Evolutionary conservation across 1,140 invertebrate species (phyloP).

Genomic region (Stenopsyche tienmushanensis): DNA sequence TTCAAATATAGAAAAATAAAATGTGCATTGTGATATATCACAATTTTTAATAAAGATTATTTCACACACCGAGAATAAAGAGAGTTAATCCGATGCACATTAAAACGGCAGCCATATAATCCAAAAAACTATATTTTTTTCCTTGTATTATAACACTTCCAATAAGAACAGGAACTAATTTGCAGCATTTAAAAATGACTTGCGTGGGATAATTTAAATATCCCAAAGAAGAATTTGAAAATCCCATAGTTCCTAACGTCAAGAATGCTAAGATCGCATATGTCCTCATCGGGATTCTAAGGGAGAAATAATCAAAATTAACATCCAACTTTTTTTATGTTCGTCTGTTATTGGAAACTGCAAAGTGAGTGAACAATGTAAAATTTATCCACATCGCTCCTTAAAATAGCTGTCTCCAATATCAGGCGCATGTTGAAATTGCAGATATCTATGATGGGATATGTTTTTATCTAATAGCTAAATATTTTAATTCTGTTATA

Average conservation of each 20-base stretch:
- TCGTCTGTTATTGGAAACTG: too few species aligned
- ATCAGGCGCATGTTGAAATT: too few species aligned
- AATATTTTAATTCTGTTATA: background rate
- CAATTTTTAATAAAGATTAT: background rate
- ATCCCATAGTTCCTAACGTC: constrained; percentile 92
- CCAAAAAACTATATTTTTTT: constrained; percentile 81
- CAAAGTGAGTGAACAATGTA: constrained; percentile 21
- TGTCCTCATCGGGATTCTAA: constrained; percentile 79
- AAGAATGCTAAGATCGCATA: constrained; percentile 83
- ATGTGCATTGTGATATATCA: too few species aligned
- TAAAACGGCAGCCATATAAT: constrained; percentile 78
- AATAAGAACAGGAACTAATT: constrained; percentile 91
- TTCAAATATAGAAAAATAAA: constrained; percentile 7
- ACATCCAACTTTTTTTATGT: too few species aligned
- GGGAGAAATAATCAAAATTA: constrained; percentile 44
- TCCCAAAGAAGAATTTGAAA: constrained; percentile 92
- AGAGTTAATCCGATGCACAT: constrained; percentile 92
- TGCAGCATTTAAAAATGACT: constrained; percentile 96
- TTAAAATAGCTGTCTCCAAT: too few species aligned
- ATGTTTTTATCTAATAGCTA: too few species aligned
- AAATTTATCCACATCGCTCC: background rate
- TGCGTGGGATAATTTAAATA: constrained; percentile 95
- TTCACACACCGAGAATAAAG: constrained; percentile 71
- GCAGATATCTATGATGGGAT: too few species aligned
- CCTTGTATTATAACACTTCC: constrained; percentile 90